Evolutionary conservation across 1,140 invertebrate genomes (phyloP), one percentile per base, ranked within the genome.

Genomic region (Stegodyphus dumicola): DNA sequence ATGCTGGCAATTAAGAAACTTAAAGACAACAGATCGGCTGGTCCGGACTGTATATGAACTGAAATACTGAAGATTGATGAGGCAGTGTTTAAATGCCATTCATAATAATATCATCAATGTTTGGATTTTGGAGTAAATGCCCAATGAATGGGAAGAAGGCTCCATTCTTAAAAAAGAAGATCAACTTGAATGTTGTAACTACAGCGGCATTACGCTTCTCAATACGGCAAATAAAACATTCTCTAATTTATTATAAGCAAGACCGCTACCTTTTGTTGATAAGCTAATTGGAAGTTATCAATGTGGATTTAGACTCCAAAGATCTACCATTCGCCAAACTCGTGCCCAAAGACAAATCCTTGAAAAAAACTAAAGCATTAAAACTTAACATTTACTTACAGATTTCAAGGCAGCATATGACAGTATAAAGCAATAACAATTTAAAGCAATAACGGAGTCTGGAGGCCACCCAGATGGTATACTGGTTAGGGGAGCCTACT

Each of bases 131-230:
- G n/a, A 66, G 17, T 6, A n/a, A 66, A n/a, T 66, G n/a, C 65
- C 76, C 76, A 77, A 15, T 66, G 60, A 77, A 66, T 77, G 11
- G 76, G 64, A 77, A 51, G 48, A 66, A 49, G 52, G 77, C 5
- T 70, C 67, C 67, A 79, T 79, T 33, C 71, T 70, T 54, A 79
- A 79, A 70, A 79, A 79, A 56, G 77, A 52, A 48, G 52, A 79
- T 10, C 66, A 79, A 60, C 18, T 79, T 79, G 77, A 79, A 70
- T 79, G 77, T 70, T 17, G 6, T 56, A 79, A 69, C 52, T 79
- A 79, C 56, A 79, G 51, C 49, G n/a, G 77, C 6, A 70, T 79
- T 6, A 79, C 76, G 7, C 76, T 67, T 15, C 60, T 77, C 64
- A 77, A 77, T 77, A 77, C 7, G 10, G 33, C 64, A 51, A n/a